phyloP scores from a whole-genome alignment of 2,113 vertebrate species.

The Cynoglossus semilaevis region DNA sequence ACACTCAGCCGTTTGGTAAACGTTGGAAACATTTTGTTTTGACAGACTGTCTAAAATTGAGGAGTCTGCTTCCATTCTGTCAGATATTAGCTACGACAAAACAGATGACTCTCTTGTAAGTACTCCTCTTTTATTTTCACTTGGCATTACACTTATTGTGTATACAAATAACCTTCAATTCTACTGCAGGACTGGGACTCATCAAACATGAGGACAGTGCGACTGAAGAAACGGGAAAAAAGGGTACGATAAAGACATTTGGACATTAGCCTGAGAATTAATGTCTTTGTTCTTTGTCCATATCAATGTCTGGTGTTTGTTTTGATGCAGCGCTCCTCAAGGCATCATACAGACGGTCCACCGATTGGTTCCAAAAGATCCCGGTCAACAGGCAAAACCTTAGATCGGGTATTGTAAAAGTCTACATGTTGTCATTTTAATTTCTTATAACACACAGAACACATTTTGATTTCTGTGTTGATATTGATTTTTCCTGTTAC shows the following conservation, averaged over 20 bases:
- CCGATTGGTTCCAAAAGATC: conserved; percentile 83
- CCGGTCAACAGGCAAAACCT: conserved; percentile 82
- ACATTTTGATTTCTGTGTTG: not conserved
- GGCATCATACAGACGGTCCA: conserved; percentile 87
- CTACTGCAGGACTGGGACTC: conserved; percentile 92
- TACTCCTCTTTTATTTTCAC: not conserved
- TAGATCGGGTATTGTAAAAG: conserved; percentile 75
- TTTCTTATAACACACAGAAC: not conserved
- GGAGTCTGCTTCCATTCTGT: conserved; percentile 93
- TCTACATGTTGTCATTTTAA: not conserved
- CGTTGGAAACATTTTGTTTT: not conserved
- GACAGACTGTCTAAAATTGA: conserved; percentile 90
- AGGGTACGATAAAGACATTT: conserved; percentile 73
- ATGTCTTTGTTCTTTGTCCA: not conserved
- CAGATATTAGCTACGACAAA: conserved; percentile 99
- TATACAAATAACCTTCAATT: not conserved
- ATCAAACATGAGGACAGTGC: conserved; percentile 83
- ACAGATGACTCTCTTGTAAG: conserved; percentile 94
- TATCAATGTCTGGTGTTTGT: not conserved
- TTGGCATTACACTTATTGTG: not conserved
- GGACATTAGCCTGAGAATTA: not conserved
- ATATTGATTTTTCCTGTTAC: not conserved
- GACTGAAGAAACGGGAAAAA: conserved; percentile 91
- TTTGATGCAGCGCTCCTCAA: conserved; percentile 84
- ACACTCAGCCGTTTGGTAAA: not conserved